Evolutionary conservation across 30 jellyfish, hydroid and myxozoan genomes (phyloP), one percentile per base, ranked within the genome.

Genomic region (Hydractinia symbiolongicarpus): DNA sequence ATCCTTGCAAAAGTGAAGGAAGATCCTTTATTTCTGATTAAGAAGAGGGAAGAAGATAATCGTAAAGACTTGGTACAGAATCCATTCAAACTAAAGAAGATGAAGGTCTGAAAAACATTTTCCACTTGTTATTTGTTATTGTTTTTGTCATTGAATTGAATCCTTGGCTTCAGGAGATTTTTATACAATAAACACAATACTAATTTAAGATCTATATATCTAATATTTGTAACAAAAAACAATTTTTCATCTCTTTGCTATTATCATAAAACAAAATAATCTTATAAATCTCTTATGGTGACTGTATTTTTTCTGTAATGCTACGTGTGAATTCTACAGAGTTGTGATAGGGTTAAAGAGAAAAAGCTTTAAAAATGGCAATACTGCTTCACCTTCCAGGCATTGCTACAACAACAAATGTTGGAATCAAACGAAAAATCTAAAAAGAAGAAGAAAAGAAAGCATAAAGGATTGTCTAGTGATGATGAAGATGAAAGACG

Each of bases 1-100:
- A 73, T 92, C 76, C 88, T 88, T 50, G 91, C 93, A 54, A 92
- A 92, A 84, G 93, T 92, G 21, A 86, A 87, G 57, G 98, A 92
- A 84, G 98, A 92, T 80, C 98, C 98, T 40, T 58, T 92, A 71
- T 92, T 92, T 80, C 79, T 92, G 84, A 92, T 92, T 17, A 86
- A 90, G 30, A 92, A 86, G 76, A 76, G 83, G 19, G 98, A 92
- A 84, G 96, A 84, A 40, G 98, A 84, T 44, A 84, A 84, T 81
- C 82, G 87, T 30, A 92, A 92, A 61, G 95, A 83, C 21, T 90
- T 92, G 8, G 94, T 87, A 15, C 85, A 83, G 54, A 92, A 92
- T 76, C 95, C 96, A 15, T 61, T 86, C 62, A 86, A 88, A 77
- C 58, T 92, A 66, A 78, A 85, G 72, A 88, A 87, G 66, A 49